These are phyloP conservation scores for Dendrolimus houi DNA, from an alignment of 2,888 invertebrate species.

Conservation along the genomic window DNA sequence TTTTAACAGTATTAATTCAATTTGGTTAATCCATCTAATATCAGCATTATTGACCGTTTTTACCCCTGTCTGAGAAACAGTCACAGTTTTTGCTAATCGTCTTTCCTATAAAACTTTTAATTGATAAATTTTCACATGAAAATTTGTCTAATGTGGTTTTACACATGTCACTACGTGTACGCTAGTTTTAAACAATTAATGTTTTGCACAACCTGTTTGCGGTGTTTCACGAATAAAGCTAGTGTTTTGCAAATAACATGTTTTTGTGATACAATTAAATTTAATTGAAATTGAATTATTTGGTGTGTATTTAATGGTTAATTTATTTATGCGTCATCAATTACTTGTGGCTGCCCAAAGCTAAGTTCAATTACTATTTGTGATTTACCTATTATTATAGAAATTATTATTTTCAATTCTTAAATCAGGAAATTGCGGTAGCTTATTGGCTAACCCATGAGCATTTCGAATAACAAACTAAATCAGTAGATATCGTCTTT, in stretches of 20 bases:
- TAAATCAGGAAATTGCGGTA: background rate
- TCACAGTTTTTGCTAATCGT: conserved; percentile 52
- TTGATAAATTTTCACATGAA: conserved; percentile 35
- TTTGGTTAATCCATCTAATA: background rate
- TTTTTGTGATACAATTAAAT: background rate
- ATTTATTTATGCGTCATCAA: background rate
- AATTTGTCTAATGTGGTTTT: conserved; percentile 21
- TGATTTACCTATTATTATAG: background rate
- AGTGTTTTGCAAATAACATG: background rate
- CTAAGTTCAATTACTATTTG: no score
- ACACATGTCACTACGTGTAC: background rate
- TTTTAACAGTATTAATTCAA: no score
- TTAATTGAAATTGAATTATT: background rate
- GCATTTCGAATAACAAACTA: no score
- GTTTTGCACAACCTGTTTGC: background rate
- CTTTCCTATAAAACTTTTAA: conserved; percentile 51
- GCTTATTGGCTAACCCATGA: background rate
- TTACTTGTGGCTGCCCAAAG: background rate
- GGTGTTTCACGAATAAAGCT: background rate
- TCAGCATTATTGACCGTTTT: background rate
- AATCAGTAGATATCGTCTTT: no score
- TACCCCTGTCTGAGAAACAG: background rate
- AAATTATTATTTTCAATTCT: background rate
- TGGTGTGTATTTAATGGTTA: background rate
- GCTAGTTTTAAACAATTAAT: background rate